Base-by-base conservation (phyloP, 2,888 invertebrate species). In the Cephus pulcher region DNA sequence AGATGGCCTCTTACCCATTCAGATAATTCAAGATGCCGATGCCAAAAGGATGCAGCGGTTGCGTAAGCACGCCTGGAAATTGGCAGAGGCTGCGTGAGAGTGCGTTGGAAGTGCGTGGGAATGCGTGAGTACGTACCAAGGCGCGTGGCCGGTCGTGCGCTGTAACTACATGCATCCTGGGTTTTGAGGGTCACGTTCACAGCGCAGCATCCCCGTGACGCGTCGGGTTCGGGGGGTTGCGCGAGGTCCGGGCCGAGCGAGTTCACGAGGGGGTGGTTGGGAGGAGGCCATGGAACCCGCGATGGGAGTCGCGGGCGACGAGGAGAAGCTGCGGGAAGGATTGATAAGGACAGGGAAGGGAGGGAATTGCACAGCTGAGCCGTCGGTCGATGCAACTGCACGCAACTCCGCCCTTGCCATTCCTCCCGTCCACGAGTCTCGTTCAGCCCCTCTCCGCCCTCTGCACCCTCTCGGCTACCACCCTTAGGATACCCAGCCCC, bases 141-240 rank as follows among this genome's bases (percentile, higher is more conserved):
- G 68, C 75, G 70, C 68, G 76, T 34, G 56, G 70, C 74, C 34
- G 71, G 33, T 37, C 76, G 73, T 30, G 70, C 30, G 76, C 79
- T 40, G 32, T 77, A 34, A 78, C 73, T 83, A 85, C 80, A 85
- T 85, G 86, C 83, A 86, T 83, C 83, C 85, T 82, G 87, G 23
- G 88, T 90, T 91, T 91, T 91, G 91, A 91, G 91, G 91, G 91
- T 91, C 91, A 91, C 91, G 91, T 91, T 91, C 91, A 91, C 87
- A 89, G 88, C 87, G 86, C 89, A 88, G 89, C 88, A 88, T 89
- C 88, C 85, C 85, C 82, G 75, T 81, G 80, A 80, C 82, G 83
- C 83, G 83, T 79, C 82, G 84, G 32, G 76, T 75, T 40, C 73
- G 81, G 84, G 88, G 87, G 88, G 91, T 90, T 91, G 90, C 87